These are phyloP conservation scores for Stichopus horrens DNA, from an alignment of 53 echinoderm and acorn worm species.

Conservation along the genomic window DNA sequence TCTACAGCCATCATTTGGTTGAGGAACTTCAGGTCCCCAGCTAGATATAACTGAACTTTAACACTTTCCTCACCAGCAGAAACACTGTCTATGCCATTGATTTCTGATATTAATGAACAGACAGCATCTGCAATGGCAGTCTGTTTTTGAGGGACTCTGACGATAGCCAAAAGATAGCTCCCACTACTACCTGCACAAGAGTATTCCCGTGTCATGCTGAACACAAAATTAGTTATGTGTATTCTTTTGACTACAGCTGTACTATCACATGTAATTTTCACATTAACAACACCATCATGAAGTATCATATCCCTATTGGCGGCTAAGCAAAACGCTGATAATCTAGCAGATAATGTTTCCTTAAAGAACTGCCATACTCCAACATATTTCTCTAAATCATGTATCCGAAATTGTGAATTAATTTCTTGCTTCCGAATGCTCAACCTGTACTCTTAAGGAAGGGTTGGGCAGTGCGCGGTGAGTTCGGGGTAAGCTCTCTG, in stretches of 20 bases:
- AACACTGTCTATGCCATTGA: constrained; percentile 1
- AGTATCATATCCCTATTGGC: neutral
- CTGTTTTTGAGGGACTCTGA: constrained; percentile 27
- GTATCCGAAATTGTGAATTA: constrained; percentile 3
- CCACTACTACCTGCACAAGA: neutral
- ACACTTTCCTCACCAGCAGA: constrained; percentile 2
- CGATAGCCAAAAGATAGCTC: constrained; percentile 24
- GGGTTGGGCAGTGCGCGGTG: neutral
- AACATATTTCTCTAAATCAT: constrained; percentile 1
- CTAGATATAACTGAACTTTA: neutral
- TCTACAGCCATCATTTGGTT: neutral
- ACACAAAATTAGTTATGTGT: constrained; percentile 12
- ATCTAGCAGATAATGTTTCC: neutral
- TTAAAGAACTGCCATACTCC: neutral
- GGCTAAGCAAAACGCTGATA: neutral
- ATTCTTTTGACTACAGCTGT: constrained; percentile 25
- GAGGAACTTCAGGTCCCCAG: neutral
- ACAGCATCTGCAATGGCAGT: constrained; percentile 7
- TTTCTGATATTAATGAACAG: constrained; percentile 13
- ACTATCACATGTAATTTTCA: constrained; percentile 18
- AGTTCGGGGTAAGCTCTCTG: neutral
- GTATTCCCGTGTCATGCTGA: neutral
- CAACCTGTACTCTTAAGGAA: neutral
- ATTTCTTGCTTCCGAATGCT: constrained; percentile 1
- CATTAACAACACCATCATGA: neutral